phyloP scores from a whole-genome alignment of 2,888 invertebrate species.

The Laspeyria flexula region DNA sequence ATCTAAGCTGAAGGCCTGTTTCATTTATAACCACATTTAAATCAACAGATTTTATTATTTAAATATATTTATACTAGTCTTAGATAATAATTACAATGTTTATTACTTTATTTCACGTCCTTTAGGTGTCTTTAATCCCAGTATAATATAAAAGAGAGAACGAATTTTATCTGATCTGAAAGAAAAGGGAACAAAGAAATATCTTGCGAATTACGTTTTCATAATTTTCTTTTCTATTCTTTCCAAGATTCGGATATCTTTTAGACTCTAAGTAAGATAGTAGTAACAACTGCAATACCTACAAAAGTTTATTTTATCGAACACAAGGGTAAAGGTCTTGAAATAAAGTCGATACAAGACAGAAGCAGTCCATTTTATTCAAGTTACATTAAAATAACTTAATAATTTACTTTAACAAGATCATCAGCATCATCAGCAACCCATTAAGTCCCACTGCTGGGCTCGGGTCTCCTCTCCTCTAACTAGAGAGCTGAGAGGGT shows the following conservation, averaged over 20 bases:
- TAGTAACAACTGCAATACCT: not conserved
- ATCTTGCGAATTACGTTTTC: not conserved
- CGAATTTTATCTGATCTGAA: not conserved
- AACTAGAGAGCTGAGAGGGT: too few relatives aligned
- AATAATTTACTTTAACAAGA: slow-evolving; percentile 21
- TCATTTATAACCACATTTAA: not conserved
- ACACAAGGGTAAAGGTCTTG: not conserved
- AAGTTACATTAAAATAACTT: too few relatives aligned
- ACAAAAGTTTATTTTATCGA: not conserved
- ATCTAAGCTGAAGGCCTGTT: not conserved
- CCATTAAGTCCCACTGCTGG: too few relatives aligned
- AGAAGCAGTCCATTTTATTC: not conserved
- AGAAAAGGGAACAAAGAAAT: not conserved
- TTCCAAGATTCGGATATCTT: not conserved
- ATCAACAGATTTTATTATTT: not conserved
- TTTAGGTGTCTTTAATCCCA: not conserved
- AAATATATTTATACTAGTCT: not conserved
- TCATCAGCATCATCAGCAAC: too few relatives aligned
- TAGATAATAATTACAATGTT: not conserved
- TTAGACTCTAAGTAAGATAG: not conserved
- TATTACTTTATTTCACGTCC: not conserved
- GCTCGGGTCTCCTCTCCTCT: too few relatives aligned
- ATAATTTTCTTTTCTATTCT: not conserved
- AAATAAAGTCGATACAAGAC: not conserved
- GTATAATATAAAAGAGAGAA: not conserved